Conservation (phyloP, 2,113 vertebrate genomes). For the Lichenostomus cassidix region DNA sequence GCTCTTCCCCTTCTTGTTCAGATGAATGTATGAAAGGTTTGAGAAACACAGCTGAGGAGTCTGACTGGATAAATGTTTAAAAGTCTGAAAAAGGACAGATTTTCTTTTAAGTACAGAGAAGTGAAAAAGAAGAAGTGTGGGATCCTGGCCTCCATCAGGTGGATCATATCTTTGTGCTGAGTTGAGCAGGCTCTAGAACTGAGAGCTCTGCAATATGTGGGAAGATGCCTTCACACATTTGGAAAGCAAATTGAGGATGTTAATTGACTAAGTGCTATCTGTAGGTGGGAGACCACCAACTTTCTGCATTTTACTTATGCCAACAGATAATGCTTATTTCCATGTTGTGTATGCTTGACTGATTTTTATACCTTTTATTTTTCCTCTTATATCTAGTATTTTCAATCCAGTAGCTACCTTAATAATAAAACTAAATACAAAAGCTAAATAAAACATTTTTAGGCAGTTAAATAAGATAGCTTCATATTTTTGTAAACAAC, state of each 20-base stretch:
- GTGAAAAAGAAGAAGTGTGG: neutral
- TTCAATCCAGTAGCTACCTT: neutral
- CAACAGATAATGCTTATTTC: neutral
- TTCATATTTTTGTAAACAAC: neutral
- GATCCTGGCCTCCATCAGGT: neutral
- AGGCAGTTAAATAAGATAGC: neutral
- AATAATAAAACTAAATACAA: neutral
- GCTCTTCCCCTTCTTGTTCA: neutral
- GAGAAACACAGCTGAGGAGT: neutral
- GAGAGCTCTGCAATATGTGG: neutral
- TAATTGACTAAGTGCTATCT: neutral
- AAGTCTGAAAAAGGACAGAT: neutral
- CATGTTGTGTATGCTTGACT: neutral
- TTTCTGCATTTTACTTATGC: neutral
- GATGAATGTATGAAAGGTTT: neutral
- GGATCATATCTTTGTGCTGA: neutral
- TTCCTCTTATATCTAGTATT: neutral
- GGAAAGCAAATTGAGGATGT: neutral
- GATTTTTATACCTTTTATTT: neutral
- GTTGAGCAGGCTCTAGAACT: neutral
- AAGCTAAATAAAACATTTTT: neutral
- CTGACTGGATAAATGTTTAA: neutral
- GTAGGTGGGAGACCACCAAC: neutral
- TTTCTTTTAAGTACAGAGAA: neutral
- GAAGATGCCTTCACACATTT: neutral